Evolutionary conservation across 1,140 invertebrate genomes (phyloP), one percentile per base, ranked within the genome.

Genomic region (Meloidogyne floridensis): DNA sequence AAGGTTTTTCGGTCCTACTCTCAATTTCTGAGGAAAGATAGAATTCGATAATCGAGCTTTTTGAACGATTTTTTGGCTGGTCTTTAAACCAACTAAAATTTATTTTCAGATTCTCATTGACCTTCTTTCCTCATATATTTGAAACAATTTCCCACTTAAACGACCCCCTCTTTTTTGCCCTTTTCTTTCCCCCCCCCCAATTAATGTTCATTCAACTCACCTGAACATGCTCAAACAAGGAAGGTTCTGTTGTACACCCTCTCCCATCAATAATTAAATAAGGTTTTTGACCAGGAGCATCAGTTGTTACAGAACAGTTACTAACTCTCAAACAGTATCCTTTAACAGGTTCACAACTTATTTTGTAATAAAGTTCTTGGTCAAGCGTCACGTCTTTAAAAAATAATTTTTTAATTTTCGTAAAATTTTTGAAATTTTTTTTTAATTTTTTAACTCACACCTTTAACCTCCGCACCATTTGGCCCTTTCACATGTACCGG

Each of bases 281-380:
- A 3, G 86, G 70, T 8, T 86, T 81, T 32, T 73, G 70, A 69
- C 85, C 75, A 3, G 72, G 77, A 10, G 56, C 32, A 18, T 83
- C 77, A 6, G 81, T 79, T n/a, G 72, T 87, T n/a, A 86, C 85
- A 43, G 85, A 82, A 74, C 85, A 86, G 56, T 86, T 87, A 18
- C 43, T 69, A 2, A 86, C 85, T 72, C 71, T n/a, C 8, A 86
- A 56, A 51, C 85, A 86, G 51, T 87, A 87, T 7, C 86, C 86
- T 18, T 70, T 75, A 10, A 84, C 69, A 47, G 76, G 69, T 71
- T 87, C 72, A 72, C 85, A 86, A 3, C 65, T 77, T 32, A 86
- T 87, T 74, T 85, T 87, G 84, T 86, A 86, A 43, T 87, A 86
- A n/a, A 86, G 85, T 65, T 86, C 85, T 59, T 85, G 80, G 42